Evolutionary conservation across 2,888 invertebrate genomes (phyloP).

Genomic region (Trachelus troglodyta): DNA sequence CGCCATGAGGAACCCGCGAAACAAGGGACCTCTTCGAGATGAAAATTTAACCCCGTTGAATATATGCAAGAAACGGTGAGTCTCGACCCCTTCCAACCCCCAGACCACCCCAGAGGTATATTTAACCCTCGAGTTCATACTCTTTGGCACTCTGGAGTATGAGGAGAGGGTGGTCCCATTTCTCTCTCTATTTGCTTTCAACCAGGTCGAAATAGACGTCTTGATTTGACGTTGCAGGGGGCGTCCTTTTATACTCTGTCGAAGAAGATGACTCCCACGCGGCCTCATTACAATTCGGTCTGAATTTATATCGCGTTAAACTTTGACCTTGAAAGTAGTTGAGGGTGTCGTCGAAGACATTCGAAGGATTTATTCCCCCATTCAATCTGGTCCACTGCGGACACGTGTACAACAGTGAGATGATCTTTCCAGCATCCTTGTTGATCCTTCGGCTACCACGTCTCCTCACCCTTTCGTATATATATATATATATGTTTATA

Average conservation of each 20-base stretch:
- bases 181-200: not conserved
- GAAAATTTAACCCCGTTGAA: slow-evolving; percentile 7
- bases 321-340: not conserved
- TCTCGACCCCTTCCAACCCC: not conserved
- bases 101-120: not conserved
- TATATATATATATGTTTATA: too few relatives aligned
- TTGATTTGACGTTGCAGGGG: not conserved
- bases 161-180: not conserved
- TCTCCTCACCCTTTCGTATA: too few relatives aligned
- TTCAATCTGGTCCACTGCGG: not conserved
- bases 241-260: not conserved
- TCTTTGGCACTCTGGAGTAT: not conserved
- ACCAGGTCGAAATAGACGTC: not conserved
- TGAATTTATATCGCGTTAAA: not conserved
- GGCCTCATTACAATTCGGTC: not conserved
- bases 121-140: slow-evolving; percentile 14
- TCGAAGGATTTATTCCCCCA: not conserved
- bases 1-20: not conserved
- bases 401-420: not conserved
- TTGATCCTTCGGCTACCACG: not conserved
- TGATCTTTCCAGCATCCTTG: not conserved
- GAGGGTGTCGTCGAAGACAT: not conserved
- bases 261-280: not conserved
- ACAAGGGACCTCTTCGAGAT: slow-evolving; percentile 7
- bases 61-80: not conserved